phyloP scores from a whole-genome alignment of 2,797 vertebrate genomes.

The Myotis planiceps region DNA sequence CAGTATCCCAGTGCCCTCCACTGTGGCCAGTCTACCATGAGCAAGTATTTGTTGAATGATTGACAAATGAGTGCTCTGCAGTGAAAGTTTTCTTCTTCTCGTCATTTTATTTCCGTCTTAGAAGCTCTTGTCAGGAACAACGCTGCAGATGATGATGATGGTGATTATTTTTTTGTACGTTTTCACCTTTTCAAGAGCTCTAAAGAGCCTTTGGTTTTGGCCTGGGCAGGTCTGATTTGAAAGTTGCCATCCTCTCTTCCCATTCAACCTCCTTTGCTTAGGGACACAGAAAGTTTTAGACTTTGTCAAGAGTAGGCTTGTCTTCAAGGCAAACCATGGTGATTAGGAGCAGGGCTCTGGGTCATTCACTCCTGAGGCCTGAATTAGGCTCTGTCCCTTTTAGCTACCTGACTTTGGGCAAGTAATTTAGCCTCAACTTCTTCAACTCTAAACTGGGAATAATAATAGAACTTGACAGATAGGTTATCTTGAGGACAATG shows the following conservation, averaged over 20 bases:
- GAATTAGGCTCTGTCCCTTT: not conserved
- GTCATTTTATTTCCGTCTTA: not conserved
- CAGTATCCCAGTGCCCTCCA: no score
- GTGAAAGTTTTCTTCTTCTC: not conserved
- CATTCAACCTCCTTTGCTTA: not conserved
- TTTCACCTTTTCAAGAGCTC: not conserved
- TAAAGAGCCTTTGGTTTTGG: not conserved
- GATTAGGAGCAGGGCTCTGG: not conserved
- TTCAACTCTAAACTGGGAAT: not conserved
- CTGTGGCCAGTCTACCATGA: not conserved
- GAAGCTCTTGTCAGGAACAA: not conserved
- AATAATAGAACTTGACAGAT: not conserved
- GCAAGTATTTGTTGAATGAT: not conserved
- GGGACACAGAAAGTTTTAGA: not conserved
- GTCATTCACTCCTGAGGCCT: not conserved
- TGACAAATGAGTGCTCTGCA: not conserved
- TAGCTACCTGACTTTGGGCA: not conserved
- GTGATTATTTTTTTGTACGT: not conserved
- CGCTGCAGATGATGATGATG: not conserved
- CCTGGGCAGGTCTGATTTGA: not conserved
- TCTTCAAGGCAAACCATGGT: not conserved
- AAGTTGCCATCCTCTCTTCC: not conserved
- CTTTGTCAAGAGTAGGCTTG: not conserved
- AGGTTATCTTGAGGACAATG: not conserved
- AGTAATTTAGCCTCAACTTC: constrained; percentile 10